These are phyloP conservation scores for Philonicus albiceps DNA, from an alignment of 2,888 invertebrate genomes.

Conservation along the genomic window DNA sequence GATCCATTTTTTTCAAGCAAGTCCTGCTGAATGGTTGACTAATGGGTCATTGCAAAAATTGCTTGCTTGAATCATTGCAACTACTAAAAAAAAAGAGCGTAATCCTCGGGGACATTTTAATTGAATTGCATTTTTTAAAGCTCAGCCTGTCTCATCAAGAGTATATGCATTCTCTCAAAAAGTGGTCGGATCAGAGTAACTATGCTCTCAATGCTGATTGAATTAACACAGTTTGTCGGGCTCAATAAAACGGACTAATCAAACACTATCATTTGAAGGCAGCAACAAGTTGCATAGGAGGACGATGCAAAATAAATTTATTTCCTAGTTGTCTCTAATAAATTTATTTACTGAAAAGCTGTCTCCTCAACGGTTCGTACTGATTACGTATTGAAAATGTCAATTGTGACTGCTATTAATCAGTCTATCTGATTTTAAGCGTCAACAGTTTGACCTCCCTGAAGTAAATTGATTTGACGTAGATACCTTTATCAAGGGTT, in stretches of 20 bases:
- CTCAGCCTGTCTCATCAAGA: background rate
- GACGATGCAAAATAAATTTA: background rate
- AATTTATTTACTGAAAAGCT: constrained; percentile 29
- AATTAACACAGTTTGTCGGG: background rate
- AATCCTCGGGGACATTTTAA: background rate
- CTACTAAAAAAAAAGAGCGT: background rate
- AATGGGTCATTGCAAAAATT: background rate
- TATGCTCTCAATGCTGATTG: background rate
- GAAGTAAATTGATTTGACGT: constrained; percentile 20
- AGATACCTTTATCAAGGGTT: background rate
- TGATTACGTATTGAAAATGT: constrained; percentile 29
- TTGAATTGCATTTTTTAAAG: background rate
- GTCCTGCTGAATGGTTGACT: background rate
- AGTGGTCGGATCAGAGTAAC: background rate
- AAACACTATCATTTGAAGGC: background rate
- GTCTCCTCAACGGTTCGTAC: background rate
- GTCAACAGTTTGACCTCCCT: background rate
- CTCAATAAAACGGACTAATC: background rate
- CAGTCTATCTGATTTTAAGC: constrained; percentile 11
- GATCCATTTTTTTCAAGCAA: background rate
- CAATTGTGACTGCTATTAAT: constrained; percentile 24
- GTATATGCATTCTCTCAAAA: background rate
- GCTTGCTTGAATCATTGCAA: background rate
- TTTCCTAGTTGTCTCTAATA: background rate
- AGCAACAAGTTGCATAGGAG: constrained; percentile 4